A percentile compares a stretch with the other conserved stretches of the same genome.
phyloP scores from a whole-genome alignment of 2,888 invertebrate genomes.

The Lymantria dispar region DNA sequence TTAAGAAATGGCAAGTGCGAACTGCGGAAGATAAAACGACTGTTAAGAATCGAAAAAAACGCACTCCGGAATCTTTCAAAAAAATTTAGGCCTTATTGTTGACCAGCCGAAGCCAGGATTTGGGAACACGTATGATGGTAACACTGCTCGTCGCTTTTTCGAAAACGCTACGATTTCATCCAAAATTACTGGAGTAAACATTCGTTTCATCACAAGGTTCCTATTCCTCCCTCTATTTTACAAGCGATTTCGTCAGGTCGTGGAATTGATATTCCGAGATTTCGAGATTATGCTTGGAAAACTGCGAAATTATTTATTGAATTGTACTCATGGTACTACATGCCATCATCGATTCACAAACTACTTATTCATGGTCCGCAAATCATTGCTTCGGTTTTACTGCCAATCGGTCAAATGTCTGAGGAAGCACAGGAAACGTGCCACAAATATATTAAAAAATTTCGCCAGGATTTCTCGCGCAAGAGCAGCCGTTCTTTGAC shows the following conservation, averaged over 20 bases:
- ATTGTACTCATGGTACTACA: slow-evolving; percentile 2
- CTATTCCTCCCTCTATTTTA: slow-evolving; percentile 11
- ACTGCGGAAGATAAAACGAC: not conserved
- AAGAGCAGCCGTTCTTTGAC: too few relatives aligned
- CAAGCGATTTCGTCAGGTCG: slow-evolving; percentile 5
- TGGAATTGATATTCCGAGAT: not conserved
- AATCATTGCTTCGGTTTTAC: not conserved
- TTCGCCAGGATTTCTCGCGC: too few relatives aligned
- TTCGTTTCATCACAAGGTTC: slow-evolving; percentile 7
- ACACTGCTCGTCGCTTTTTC: slow-evolving; percentile 6
- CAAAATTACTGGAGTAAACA: slow-evolving; percentile 32
- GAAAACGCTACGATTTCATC: slow-evolving; percentile 12
- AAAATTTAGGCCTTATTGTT: not conserved
- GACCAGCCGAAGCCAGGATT: not conserved
- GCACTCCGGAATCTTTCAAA: not conserved
- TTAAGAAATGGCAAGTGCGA: slow-evolving; percentile 5
- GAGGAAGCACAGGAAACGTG: not conserved
- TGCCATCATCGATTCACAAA: too few relatives aligned
- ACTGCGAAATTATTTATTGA: slow-evolving; percentile 5
- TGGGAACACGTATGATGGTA: slow-evolving; percentile 1
- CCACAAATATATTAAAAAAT: not conserved
- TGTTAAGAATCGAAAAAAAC: not conserved
- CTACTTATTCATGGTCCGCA: not conserved
- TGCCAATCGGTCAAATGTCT: too few relatives aligned
- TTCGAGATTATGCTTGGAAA: slow-evolving; percentile 1